Percentiles rank a stretch among this genome's conserved stretches.
These are phyloP conservation scores for Reticulitermes lucifugus DNA, from an alignment of 2,888 invertebrate genomes.

Conservation along the genomic window DNA sequence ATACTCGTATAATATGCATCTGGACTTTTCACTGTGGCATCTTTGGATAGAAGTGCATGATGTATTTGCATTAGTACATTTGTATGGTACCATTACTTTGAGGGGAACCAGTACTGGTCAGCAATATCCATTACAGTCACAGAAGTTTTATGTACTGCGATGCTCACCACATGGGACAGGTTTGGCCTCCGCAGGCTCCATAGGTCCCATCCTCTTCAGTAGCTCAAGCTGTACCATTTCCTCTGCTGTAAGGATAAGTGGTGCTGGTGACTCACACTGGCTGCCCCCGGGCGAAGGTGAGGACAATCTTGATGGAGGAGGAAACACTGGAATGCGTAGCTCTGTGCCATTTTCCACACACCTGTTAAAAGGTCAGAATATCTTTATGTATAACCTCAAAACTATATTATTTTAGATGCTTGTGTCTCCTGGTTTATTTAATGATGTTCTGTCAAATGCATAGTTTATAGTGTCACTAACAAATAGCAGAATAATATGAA, in stretches of 20 bases:
- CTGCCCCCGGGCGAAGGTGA: slow-evolving; percentile 66
- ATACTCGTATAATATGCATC: too few species aligned
- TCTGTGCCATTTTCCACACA: slow-evolving; percentile 60
- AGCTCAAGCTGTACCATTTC: slow-evolving; percentile 80
- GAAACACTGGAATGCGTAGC: slow-evolving; percentile 70
- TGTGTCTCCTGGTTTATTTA: neutral
- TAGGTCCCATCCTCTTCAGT: slow-evolving; percentile 70
- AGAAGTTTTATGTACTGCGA: too few species aligned
- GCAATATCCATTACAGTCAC: too few species aligned
- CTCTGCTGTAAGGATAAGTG: slow-evolving; percentile 82
- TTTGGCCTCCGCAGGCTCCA: slow-evolving; percentile 76
- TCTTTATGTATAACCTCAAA: neutral
- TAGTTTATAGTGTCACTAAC: too few species aligned
- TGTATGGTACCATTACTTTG: too few species aligned
- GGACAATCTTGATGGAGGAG: slow-evolving; percentile 59
- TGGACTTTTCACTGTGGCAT: too few species aligned
- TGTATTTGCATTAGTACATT: too few species aligned
- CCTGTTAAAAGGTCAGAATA: slow-evolving; percentile 32
- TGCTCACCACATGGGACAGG: slow-evolving; percentile 74
- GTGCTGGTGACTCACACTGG: slow-evolving; percentile 85
- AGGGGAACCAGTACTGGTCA: too few species aligned
- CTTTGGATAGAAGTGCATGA: too few species aligned
- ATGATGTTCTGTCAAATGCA: too few species aligned
- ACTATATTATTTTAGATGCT: neutral
- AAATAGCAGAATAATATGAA: too few species aligned